Evolutionary conservation across 1,140 invertebrate genomes (phyloP), one percentile per base, ranked within the genome.

Genomic region (Macrobrachium rosenbergii): DNA sequence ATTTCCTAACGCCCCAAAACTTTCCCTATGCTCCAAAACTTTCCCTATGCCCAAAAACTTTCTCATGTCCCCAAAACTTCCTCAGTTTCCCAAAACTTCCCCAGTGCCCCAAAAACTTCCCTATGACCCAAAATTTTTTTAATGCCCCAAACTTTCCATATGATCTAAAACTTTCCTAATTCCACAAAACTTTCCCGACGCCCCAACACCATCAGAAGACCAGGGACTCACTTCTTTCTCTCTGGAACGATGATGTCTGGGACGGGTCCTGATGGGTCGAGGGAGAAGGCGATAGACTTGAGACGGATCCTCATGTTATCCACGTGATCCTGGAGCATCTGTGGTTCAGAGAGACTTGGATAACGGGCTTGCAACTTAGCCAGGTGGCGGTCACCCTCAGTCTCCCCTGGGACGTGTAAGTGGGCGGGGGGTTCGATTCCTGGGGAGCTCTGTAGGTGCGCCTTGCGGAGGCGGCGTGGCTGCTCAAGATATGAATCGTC

Each of bases 261-360:
- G 14, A 89, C 89, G 37, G 89, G 89, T 28, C 89, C 89, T 69
- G 89, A 82, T 21, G 89, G 89, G 64, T 89, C 89, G 37, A 89
- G 87, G 87, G 89, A 89, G 89, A 85, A 88, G 43, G 89, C 86
- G 21, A 89, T 81, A 23, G 89, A 85, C 86, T 89, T 87, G 72
- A 89, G 89, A 37, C 87, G 78, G 79, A 83, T 86, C 52, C 89
- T 76, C 89, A 89, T 89, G 69, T 89, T 89, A 78, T 89, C 89
- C 37, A 89, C 89, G 59, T 89, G 89, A 62, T 89, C 89, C 77
- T 89, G 89, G 64, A 89, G 85, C 87, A 88, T 88, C 89, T 89
- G 89, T 43, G 89, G 87, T 89, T 89, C 89, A 89, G 89, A 89
- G 81, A 89, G 87, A 64, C 63, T 83, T 21, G 85, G 81, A 72